Evolutionary conservation across 2,113 vertebrate genomes (phyloP), one percentile per base, ranked within the genome.

Genomic region (Grus americana): DNA sequence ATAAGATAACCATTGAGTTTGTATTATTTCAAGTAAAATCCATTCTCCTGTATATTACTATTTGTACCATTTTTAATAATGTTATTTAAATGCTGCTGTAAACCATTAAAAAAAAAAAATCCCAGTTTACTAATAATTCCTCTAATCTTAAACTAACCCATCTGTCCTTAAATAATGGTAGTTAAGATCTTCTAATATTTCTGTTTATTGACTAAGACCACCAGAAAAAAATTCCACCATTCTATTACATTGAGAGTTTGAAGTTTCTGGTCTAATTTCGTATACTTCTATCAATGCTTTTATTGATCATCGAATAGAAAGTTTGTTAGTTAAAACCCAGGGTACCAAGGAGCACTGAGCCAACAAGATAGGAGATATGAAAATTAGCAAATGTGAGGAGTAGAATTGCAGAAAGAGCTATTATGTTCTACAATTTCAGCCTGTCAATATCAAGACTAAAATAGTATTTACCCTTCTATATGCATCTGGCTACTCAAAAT

Each of bases 351-450:
- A 47, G 32, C 6, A 72, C 18, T 23, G 40, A 79, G 20, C 26
- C n/a, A 75, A 42, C 3, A 42, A 7, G 26, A 50, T 0, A 38
- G 15, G 3, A 70, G 13, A 38, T 16, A 79, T 0, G 2, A 81
- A 80, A 74, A 71, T 49, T 23, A 72, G 6, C 18, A 81, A 76
- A 23, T 6, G 30, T 9, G 40, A 75, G 57, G 16, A 79, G 27
- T 0, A 47, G 21, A 71, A 49, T 27, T 38, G 29, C 17, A 73
- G 47, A 67, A 78, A 62, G 27, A 68, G 14, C 30, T 71, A 32
- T 19, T 18, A 34, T 0, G 0, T 71, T 65, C 65, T 68, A 16
- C 49, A 65, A 62, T 61, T 75, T 59, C 61, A 62, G 44, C 42
- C 58, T 67, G n/a, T n/a, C 65, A 40, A 11, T 42, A 67, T 46